Evolutionary conservation across 2,797 vertebrate species (phyloP).

Genomic region (Enteromius unitaeniatus): DNA sequence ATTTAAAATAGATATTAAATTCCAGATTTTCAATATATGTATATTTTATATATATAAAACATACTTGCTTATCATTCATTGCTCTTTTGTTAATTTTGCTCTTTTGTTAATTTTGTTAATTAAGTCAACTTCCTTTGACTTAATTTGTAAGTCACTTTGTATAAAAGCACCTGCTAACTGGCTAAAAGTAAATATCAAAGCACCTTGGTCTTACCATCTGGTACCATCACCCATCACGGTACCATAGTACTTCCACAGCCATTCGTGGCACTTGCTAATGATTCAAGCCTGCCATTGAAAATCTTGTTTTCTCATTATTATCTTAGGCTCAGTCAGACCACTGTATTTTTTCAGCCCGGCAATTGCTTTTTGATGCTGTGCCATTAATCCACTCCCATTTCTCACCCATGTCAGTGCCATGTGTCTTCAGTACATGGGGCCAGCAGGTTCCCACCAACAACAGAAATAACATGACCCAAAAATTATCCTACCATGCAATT

Average conservation of each 20-base stretch:
- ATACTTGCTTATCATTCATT: too few relatives aligned
- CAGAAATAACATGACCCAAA: constrained; percentile 40
- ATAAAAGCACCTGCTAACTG: too few relatives aligned
- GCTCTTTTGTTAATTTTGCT: too few relatives aligned
- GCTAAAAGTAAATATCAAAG: not conserved
- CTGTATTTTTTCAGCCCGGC: not conserved
- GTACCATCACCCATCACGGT: not conserved
- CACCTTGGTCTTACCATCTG: not conserved
- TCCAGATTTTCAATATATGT: too few relatives aligned
- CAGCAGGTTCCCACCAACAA: constrained; percentile 14
- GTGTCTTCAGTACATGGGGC: not conserved
- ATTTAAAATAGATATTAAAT: not conserved
- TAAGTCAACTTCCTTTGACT: too few relatives aligned
- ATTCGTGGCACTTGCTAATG: constrained; percentile 20
- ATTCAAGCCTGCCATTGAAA: constrained; percentile 28
- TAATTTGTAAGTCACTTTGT: too few relatives aligned
- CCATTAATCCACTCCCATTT: constrained; percentile 27
- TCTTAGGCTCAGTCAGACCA: not conserved
- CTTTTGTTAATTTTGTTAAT: too few relatives aligned
- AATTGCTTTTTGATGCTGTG: constrained; percentile 7
- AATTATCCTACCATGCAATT: constrained; percentile 43
- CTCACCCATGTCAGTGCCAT: constrained; percentile 4
- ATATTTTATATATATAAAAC: too few relatives aligned
- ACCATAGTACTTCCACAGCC: not conserved
- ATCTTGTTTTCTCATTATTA: constrained; percentile 48